phyloP scores from a whole-genome alignment of 2,888 invertebrate species.

The Nemapogon koenigi region DNA sequence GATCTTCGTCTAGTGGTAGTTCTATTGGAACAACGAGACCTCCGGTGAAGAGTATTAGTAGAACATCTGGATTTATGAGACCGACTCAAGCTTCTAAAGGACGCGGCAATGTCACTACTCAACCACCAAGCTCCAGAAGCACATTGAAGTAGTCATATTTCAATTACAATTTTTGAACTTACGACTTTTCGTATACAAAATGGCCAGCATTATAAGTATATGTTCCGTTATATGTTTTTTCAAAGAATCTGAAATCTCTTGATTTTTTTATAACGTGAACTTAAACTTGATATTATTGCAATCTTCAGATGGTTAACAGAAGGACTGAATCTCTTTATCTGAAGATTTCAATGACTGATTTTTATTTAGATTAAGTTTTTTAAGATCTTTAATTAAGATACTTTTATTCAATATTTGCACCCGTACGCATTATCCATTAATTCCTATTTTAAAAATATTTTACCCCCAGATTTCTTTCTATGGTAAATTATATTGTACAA shows the following conservation, averaged over 20 bases:
- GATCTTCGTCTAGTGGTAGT: slow-evolving; percentile 54
- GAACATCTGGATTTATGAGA: slow-evolving; percentile 78
- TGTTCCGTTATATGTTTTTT: background rate
- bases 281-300: slow-evolving; percentile 44
- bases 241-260: background rate
- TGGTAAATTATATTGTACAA: slow-evolving; percentile 18
- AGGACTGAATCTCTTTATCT: slow-evolving; percentile 56
- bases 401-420: too few species aligned
- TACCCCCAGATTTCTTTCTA: slow-evolving; percentile 17
- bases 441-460: too few species aligned
- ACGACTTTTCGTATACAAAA: background rate
- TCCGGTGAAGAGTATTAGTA: slow-evolving; percentile 37
- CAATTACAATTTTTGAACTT: background rate
- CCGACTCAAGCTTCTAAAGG: slow-evolving; percentile 86
- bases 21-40: slow-evolving; percentile 56
- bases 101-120: slow-evolving; percentile 51
- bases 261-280: background rate
- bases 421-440: too few species aligned
- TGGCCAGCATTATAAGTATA: background rate
- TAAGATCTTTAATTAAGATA: slow-evolving; percentile 29
- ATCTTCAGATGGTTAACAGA: slow-evolving; percentile 46
- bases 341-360: slow-evolving; percentile 60
- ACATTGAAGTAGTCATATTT: slow-evolving; percentile 32
- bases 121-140: slow-evolving; percentile 34
- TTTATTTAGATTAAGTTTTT: slow-evolving; percentile 22